Evolutionary conservation across 2,113 vertebrate genomes (phyloP), one percentile per base, ranked within the genome.

Genomic region (Conger conger): DNA sequence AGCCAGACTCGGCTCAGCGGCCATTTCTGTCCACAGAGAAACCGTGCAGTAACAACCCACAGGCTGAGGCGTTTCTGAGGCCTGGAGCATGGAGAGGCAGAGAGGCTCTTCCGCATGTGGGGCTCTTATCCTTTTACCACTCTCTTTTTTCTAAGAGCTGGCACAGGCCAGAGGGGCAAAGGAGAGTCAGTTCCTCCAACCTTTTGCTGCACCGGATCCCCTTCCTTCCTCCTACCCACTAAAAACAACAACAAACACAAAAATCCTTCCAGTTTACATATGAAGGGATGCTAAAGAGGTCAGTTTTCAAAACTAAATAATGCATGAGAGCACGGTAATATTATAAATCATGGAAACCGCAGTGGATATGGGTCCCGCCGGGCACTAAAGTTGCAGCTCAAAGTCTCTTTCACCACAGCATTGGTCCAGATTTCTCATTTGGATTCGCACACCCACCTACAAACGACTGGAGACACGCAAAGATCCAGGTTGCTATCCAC

Each of bases 271-370:
- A 81, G 30, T 6, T 15, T 73, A 40, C 38, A 80, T 7, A 36
- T 53, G 35, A 76, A 81, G 76, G 38, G 9, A 20, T 79, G 35
- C 83, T 38, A 84, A 84, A 84, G 27, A 40, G 83, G 83, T 63
- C 84, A 84, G 45, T 20, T 73, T 45, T n/a, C 37, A 54, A 40
- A 7, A 79, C 38, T 50, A 80, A 81, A 73, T 76, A 81, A 85
- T 81, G 84, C 79, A 82, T 76, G 40, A 81, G 40, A 50, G n/a
- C 13, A 15, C 13, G n/a, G n/a, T 73, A 60, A 84, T 36, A 79
- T 60, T 38, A 50, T 36, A 60, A 57, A 45, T 23, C 36, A 57
- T 18, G 27, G 35, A 79, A n/a, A 80, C 40, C 15, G 20, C 30
- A 76, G n/a, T 30, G 35, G 35, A 45, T 60, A 33, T 23, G 23